Percentiles rank a stretch among this genome's conserved stretches.
phyloP scores from a whole-genome alignment of 2,113 vertebrate genomes.

The Prunella fulvescens region DNA sequence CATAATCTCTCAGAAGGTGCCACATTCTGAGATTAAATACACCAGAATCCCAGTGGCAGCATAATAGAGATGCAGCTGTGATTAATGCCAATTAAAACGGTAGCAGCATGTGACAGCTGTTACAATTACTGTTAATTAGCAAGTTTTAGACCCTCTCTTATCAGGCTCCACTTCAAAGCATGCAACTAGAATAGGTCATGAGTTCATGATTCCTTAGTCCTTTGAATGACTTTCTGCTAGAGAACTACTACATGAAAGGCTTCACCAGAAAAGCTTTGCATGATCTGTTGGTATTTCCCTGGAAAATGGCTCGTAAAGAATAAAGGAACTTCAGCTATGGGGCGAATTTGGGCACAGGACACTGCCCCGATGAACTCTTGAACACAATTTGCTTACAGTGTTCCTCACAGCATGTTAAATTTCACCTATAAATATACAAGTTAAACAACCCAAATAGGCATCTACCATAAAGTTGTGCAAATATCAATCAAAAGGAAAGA shows the following conservation, averaged over 20 bases:
- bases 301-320: not conserved
- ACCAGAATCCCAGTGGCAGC: slow-evolving; percentile 14
- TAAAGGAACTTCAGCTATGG: not conserved
- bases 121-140: slow-evolving; percentile 63
- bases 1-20: slow-evolving; percentile 55
- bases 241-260: not conserved
- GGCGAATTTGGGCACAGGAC: not conserved
- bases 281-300: not conserved
- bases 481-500: not conserved
- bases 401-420: not conserved
- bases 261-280: not conserved
- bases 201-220: not conserved
- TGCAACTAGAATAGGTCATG: not conserved
- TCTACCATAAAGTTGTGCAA: not conserved
- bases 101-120: slow-evolving; percentile 57
- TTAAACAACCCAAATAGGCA: not conserved
- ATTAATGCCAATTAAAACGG: slow-evolving; percentile 53
- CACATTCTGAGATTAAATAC: slow-evolving; percentile 64
- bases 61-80: slow-evolving; percentile 23
- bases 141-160: slow-evolving; percentile 38
- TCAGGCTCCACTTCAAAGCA: slow-evolving; percentile 8
- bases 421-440: not conserved
- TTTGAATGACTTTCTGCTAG: not conserved
- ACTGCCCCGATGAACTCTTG: not conserved
- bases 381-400: not conserved